Base-by-base conservation (phyloP, 64 coral and sea anemone genomes). In the Porites australiensis region DNA sequence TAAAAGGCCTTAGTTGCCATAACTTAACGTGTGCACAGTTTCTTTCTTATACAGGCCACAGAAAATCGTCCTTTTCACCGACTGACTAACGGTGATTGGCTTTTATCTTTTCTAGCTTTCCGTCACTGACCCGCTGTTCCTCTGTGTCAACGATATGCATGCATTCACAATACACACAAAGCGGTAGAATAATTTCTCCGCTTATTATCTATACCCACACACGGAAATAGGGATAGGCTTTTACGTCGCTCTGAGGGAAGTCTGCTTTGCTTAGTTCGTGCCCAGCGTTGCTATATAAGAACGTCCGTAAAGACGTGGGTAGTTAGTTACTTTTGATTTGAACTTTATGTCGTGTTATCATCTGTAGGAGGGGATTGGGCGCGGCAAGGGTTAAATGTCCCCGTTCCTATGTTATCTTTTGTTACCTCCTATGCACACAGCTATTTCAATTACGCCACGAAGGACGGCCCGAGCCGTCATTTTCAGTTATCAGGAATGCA, bases 391-490 rank as follows among this genome's bases (percentile, higher is more conserved):
- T 62, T 84, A 50, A 19, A 57, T 57, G 54, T 57, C n/a, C 44
- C 63, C 45, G 20, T 44, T 45, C 21, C 19, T 83, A 45, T 21
- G 61, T 84, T 84, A 84, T 84, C 81, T 84, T 50, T 68, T 68
- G 50, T 49, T 68, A 50, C 61, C 81, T 67, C 18, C 27, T 37
- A 37, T 37, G 16, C 44, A n/a, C 81, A 15, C 9, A 84, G 81
- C 23, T 68, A 84, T 84, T 84, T 49, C 81, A 84, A 84, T 67
- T 68, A 84, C 81, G 81, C 81, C 23, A 19, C 19, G 48, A 51
- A 46, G 45, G n/a, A 68, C 19, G 16, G 3, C 54, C 54, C 54
- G 63, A 84, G n/a, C 81, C 46, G 58, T 84, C 81, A 84, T 19
- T 67, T 84, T 11, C 18, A 83, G 16, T 15, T 68, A 13, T 22